Base-by-base conservation (phyloP, 30 jellyfish, hydroid and myxozoan species). In the Hydractinia symbiolongicarpus region DNA sequence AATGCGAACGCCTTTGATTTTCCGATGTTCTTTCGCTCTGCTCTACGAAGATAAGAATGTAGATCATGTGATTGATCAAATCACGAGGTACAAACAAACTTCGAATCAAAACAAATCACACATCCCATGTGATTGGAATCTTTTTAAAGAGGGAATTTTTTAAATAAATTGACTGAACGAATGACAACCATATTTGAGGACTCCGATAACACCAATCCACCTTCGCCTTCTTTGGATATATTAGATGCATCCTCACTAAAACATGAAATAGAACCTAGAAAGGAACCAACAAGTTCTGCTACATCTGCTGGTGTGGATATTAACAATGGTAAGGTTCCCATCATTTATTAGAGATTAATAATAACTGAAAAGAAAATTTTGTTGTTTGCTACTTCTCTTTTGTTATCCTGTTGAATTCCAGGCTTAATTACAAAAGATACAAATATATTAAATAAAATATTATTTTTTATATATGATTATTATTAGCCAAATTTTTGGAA, bases 51-150 rank as follows among this genome's bases (percentile, higher is more conserved):
- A 19, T 67, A 49, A 50, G 68, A 58, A 53, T 17, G 79, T 16
- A 15, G 85, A 57, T 77, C 85, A 77, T 61, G 78, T 77, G 85
- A 77, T 77, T 54, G 17, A 61, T 19, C 50, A n/a, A 19, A 72
- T 77, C 85, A 77, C 85, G 85, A 61, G 85, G 85, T 77, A 77
- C 85, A 77, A n/a, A 77, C 61, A 55, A 54, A 57, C 80, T 77
- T 77, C 85, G 85, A 77, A 77, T 77, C 85, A 77, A 77, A 77
- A 55, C 58, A 77, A 55, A 54, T 56, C 21, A 52, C 60, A 55
- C 58, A 77, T 77, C 85, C 85, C 85, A 77, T 77, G 85, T 77
- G 85, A 77, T 77, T 21, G 17, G 58, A 52, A 77, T 50, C 74
- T 64, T 64, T 64, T 64, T n/a, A 64, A 30, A 19, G 80, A n/a